Evolutionary conservation across 2,888 invertebrate species (phyloP), one percentile per base, ranked within the genome.

Genomic region (Dryocosmus kuriphilus): DNA sequence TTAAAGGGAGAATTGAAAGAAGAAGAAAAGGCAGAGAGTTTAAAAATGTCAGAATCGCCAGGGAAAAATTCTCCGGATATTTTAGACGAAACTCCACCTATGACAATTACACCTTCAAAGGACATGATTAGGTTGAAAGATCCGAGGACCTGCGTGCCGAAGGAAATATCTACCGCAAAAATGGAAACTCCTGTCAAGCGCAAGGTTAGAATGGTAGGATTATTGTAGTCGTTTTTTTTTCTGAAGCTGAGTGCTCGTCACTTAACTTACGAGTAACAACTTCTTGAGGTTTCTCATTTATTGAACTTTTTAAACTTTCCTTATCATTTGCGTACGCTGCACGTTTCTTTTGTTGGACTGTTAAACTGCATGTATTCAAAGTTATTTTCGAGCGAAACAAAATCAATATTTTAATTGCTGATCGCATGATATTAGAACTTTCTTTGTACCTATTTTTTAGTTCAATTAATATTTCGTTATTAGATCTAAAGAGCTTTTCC

Each of bases 181-280:
- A 77, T 82, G 8, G 90, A 90, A n/a, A 77, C 82, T 32, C 90
- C 91, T 9, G 87, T 90, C 77, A 92, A 91, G 84, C 89, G 92
- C 86, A 92, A 92, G 90, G 92, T 91, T 86, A 89, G 88, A 71
- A 87, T 85, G 85, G 86, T 86, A 88, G 83, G 85, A 86, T 80
- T 84, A 84, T 80, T 83, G 83, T 85, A 83, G 84, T 82, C n/a
- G 79, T 77, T 81, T 73, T 79, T 79, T 35, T 84, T 86, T 78
- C 83, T 77, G 80, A 82, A 74, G 79, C 82, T 82, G 82, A 76
- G 80, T 83, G 78, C 71, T 71, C 71, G 51, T 51, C 46, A 41
- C 27, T 46, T 46, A n/a, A 67, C 46, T 30, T 19, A 5, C 67
- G 30, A 67, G 67, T 67, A 67, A 65, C 65, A 65, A 71, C 71